phyloP scores from a whole-genome alignment of 2,797 vertebrate species.

The Molossus molossus region DNA sequence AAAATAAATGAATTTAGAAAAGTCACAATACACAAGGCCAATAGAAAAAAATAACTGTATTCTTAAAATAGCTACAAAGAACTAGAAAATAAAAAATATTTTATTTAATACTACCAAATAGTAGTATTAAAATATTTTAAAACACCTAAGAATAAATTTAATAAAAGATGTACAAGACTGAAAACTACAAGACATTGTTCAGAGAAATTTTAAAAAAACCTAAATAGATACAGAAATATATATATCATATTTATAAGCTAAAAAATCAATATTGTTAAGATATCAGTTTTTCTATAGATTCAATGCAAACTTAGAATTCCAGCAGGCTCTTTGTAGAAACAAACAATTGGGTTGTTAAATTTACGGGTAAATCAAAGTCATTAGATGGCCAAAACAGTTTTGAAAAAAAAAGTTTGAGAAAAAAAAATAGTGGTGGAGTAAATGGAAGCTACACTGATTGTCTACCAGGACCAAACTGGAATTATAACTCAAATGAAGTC shows the following conservation, averaged over 20 bases:
- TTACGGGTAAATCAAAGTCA: not conserved
- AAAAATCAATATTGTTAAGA: not conserved
- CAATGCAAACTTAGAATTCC: not conserved
- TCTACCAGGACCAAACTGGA: no score
- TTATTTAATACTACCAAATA: not conserved
- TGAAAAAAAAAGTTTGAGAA: not conserved
- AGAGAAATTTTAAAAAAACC: conserved; percentile 17
- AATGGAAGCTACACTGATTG: no score
- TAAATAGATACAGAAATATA: not conserved
- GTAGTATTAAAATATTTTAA: not conserved
- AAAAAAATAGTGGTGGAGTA: no score
- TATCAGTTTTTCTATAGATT: not conserved
- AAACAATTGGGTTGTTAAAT: not conserved
- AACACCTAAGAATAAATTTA: conserved; percentile 9
- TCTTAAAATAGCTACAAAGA: not conserved
- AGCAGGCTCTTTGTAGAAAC: not conserved
- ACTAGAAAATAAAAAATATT: not conserved
- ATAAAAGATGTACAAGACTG: not conserved
- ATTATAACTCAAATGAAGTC: no score
- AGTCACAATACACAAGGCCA: not conserved
- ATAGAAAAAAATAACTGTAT: not conserved
- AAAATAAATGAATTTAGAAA: conserved; percentile 1
- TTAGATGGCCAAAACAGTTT: not conserved
- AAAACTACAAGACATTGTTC: not conserved
- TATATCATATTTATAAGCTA: not conserved